These are phyloP conservation scores for Chiloscyllium punctatum DNA, from an alignment of 2,797 vertebrate species.

Conservation along the genomic window DNA sequence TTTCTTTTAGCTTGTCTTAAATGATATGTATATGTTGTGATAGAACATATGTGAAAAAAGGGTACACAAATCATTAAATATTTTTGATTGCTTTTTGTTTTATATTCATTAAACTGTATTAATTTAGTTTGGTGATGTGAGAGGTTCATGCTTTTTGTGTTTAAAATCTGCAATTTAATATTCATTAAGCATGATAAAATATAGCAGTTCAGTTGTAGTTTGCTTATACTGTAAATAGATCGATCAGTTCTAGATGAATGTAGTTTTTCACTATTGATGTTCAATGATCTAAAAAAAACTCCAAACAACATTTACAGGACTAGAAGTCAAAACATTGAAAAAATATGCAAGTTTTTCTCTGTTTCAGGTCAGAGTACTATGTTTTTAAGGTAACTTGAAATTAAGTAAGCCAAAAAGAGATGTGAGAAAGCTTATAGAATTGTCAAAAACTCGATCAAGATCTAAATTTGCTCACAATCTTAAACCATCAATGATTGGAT, in stretches of 20 bases:
- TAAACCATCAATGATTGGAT: background rate
- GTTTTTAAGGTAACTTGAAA: background rate
- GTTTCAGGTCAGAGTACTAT: background rate
- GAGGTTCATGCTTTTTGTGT: background rate
- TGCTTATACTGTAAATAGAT: background rate
- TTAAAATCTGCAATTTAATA: background rate
- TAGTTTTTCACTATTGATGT: background rate
- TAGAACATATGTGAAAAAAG: background rate
- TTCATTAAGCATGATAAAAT: background rate
- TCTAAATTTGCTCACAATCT: background rate
- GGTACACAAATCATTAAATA: background rate
- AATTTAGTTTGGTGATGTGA: background rate
- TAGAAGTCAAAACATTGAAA: background rate
- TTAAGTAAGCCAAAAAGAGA: background rate
- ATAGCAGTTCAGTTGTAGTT: background rate
- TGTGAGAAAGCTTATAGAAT: background rate
- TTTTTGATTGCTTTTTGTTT: background rate
- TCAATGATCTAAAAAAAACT: background rate
- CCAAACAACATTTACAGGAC: background rate
- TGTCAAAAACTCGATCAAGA: background rate
- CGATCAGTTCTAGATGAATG: background rate
- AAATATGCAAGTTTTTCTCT: background rate
- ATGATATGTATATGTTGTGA: background rate
- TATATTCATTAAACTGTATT: background rate
- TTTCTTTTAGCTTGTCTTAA: background rate